Evolutionary conservation across 2,888 invertebrate species (phyloP), one percentile per base, ranked within the genome.

Genomic region (Drosophila prolongata): DNA sequence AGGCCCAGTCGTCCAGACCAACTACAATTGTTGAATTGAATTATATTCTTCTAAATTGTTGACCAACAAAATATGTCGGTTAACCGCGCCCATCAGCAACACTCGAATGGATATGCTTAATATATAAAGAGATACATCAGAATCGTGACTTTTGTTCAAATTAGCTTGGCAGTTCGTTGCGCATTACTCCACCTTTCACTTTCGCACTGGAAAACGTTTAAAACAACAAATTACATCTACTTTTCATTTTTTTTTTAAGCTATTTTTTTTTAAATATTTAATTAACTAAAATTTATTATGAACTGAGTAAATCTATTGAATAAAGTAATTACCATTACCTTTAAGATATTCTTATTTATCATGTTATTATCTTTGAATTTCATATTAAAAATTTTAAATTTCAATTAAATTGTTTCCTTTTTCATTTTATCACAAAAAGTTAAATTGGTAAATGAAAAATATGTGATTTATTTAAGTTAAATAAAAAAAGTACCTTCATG

Each of bases 81-180:
- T 78, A 76, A 85, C 88, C 85, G 77, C 77, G 60, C 37, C 68
- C 68, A 68, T 72, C 66, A 74, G 68, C 70, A 68, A 52, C 80
- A 74, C 52, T 67, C 54, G 52, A 58, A 47, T 47, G 75, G 58
- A 59, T 57, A 50, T 44, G 62, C 44, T 37, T 24, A 16, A 35
- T 19, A 34, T 24, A 38, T 13, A 35, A 19, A 35, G 38, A 34
- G 44, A 6, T 34, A 14, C 37, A 53, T 53, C 38, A 24, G 53
- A 37, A 46, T 65, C 65, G 65, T 66, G 65, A 66, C 65, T 47
- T 47, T 65, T 34, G 40, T 65, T 42, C 9, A 65, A 65, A 65
- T 65, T 64, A 65, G 65, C 46, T 53, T 8, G 16, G 13, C 44
- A 30, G 44, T 27, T 16, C 14, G 30, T 3, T 13, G 11, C 14